Percentiles rank a stretch among this genome's conserved stretches.
These are phyloP conservation scores for Habrosyne pyritoides DNA, from an alignment of 2,888 invertebrate genomes.

Conservation along the genomic window DNA sequence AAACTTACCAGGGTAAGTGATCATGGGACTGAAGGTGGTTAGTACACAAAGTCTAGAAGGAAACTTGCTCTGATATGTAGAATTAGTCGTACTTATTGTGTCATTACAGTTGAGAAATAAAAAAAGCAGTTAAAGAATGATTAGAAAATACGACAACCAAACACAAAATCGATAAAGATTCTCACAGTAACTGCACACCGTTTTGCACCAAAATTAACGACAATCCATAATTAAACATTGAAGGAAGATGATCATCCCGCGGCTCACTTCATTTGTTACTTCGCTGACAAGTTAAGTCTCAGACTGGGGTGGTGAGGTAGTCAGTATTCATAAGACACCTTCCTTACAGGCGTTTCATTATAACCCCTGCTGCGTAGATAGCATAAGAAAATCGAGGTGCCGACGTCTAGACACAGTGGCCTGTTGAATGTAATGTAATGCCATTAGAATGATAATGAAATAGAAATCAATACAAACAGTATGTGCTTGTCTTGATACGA, in stretches of 20 bases:
- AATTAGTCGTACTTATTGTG: too few species aligned
- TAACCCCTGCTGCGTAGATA: constrained; percentile 50
- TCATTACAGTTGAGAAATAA: not conserved
- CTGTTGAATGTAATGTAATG: constrained; percentile 26
- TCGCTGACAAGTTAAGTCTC: constrained; percentile 76
- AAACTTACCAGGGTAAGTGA: too few species aligned
- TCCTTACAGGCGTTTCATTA: constrained; percentile 62
- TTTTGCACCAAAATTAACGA: constrained; percentile 23
- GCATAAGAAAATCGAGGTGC: constrained; percentile 37
- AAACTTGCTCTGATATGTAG: too few species aligned
- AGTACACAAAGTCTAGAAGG: too few species aligned
- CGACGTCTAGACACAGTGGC: constrained; percentile 43
- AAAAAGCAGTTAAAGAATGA: too few species aligned
- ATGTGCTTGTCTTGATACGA: not conserved
- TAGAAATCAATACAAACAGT: constrained; percentile 24
- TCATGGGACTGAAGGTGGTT: too few species aligned
- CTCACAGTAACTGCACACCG: constrained; percentile 7
- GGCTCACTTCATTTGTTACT: constrained; percentile 65
- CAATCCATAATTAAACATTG: constrained; percentile 59
- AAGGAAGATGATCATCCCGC: constrained; percentile 53
- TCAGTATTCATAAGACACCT: constrained; percentile 78
- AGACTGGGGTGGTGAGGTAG: constrained; percentile 55
- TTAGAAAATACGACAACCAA: not conserved
- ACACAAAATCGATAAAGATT: not conserved
- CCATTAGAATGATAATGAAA: constrained; percentile 38